Percentiles rank a stretch among this genome's conserved stretches.
Conservation (phyloP, 2,113 vertebrate genomes). For the Gallinago paraguaiae region DNA sequence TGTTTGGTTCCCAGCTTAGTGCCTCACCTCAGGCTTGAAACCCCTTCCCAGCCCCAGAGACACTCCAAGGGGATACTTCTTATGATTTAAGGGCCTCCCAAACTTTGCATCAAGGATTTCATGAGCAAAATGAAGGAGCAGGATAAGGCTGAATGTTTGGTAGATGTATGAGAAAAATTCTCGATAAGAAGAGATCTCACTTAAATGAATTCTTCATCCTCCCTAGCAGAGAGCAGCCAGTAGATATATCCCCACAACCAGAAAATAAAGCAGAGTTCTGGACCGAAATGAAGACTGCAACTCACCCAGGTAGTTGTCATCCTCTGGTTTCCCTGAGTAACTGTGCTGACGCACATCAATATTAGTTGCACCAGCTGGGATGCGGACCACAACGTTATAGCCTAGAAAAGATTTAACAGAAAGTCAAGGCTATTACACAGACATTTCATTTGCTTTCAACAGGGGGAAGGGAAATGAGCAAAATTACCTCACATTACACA, state of each 20-base stretch:
- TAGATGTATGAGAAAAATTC: neutral
- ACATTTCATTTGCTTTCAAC: neutral
- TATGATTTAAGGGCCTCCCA: neutral
- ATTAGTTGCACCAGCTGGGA: constrained; percentile 96
- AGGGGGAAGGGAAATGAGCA: neutral
- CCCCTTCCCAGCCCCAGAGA: neutral
- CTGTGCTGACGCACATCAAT: constrained; percentile 98
- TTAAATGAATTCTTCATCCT: neutral
- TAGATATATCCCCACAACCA: neutral
- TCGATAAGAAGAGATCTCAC: neutral
- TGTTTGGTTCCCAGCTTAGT: neutral
- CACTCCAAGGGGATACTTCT: neutral
- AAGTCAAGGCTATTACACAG: constrained; percentile 14
- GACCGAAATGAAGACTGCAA: neutral
- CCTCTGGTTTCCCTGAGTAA: constrained; percentile 95
- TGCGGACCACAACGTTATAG: constrained; percentile 93
- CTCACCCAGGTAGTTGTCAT: constrained; percentile 99
- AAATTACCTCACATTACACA: constrained; percentile 19
- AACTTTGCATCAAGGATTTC: neutral
- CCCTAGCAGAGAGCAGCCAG: neutral
- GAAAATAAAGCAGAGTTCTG: neutral
- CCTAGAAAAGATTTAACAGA: constrained; percentile 74
- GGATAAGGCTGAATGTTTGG: neutral
- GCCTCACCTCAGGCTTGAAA: neutral
- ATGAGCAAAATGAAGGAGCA: neutral